phyloP scores from a whole-genome alignment of 2,797 vertebrate genomes.

The Rhinoraja longicauda region DNA sequence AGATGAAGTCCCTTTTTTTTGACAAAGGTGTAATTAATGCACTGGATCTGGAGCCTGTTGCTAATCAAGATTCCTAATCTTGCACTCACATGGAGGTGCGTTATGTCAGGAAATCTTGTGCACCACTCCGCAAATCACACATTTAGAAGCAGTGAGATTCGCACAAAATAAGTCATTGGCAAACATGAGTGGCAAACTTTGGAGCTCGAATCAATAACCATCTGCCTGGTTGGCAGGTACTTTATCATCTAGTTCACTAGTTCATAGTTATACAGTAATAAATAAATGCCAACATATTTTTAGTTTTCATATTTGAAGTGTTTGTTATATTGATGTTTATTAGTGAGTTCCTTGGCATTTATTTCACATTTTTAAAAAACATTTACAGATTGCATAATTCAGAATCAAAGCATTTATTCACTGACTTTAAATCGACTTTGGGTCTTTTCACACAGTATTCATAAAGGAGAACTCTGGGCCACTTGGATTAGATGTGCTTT shows the following conservation, averaged over 20 bases:
- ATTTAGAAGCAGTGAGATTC: slow-evolving; percentile 18
- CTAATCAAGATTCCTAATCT: background rate
- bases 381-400: background rate
- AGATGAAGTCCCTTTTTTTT: background rate
- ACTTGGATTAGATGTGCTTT: background rate
- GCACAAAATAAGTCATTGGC: background rate
- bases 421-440: background rate
- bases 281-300: background rate
- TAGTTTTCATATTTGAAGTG: background rate
- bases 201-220: background rate
- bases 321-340: background rate
- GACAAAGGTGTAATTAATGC: background rate
- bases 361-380: background rate
- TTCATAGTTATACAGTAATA: background rate
- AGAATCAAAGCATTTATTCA: background rate
- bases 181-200: background rate
- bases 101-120: slow-evolving; percentile 29
- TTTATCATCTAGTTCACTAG: background rate
- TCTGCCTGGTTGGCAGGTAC: background rate
- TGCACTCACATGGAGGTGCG: slow-evolving; percentile 25
- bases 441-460: background rate
- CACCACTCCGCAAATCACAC: background rate
- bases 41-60: background rate
- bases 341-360: background rate
- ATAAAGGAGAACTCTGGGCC: background rate